These are phyloP conservation scores for honey bee (Apis mellifera) DNA, from an alignment of 1,140 invertebrate genomes.

Conservation along the genomic window Amel_HAv3.1 CM009935.2:5850501-5851000, in stretches of 20 bases:
- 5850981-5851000: too few species aligned
- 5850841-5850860: too few species aligned
- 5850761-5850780: neutral
- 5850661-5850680: neutral
- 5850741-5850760: neutral
- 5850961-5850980: too few species aligned
- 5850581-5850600: constrained; percentile 17
- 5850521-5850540: constrained; percentile 73
- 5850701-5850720: neutral
- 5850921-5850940: neutral
- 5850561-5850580: constrained; percentile 67
- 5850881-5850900: neutral
- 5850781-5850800: constrained; percentile 39
- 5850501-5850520: constrained; percentile 58
- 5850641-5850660: too few species aligned
- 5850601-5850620: neutral
- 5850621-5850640: neutral
- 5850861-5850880: neutral
- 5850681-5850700: too few species aligned
- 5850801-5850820: neutral
- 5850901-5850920: constrained; percentile 2
- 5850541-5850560: constrained; percentile 79
- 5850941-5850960: neutral
- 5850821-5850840: neutral
- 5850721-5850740: neutral